Base-by-base conservation (phyloP, 2,797 vertebrate species). In the Semaprochilodus insignis region DNA sequence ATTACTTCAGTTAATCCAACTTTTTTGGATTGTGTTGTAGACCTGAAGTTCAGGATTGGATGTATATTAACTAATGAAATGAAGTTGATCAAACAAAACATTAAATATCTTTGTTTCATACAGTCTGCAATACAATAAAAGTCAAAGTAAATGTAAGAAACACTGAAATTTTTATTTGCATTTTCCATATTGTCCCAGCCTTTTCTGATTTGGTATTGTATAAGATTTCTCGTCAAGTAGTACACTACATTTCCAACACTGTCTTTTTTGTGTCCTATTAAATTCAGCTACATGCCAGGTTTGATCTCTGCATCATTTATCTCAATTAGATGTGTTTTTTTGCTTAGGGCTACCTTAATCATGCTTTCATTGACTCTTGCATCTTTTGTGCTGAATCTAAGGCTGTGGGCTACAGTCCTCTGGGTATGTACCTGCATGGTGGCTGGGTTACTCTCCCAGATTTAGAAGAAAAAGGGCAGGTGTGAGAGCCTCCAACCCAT, bases 291-390 rank as follows among this genome's bases (percentile, higher is more conserved):
- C 40, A 63, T 27, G 34, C 23, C 65, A 72, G 21, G 21, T 70
- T 36, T 60, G 7, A 80, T 69, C 16, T 19, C n/a, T 55, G 1
- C 55, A 84, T 73, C 74, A 27, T 81, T 77, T 73, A 73, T 84
- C 74, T 81, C 71, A 83, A 69, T 83, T 81, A 84, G 44, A 57
- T 44, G 23, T 51, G 48, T 73, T 62, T 66, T 19, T 48, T 14
- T 23, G 17, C 25, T 67, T 23, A 62, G 77, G 60, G 40, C 69
- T 69, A 2, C 34, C n/a, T 54, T 57, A 51, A 74, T 75, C 17
- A n/a, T 54, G 62, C 34, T 54, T 71, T 55, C 31, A 71, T 27
- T 59, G 60, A 31, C 25, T 23, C 40, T 73, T 73, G 52, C 74
- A 77, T 77, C 40, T 51, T 66, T 36, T 81, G 51, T 77, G 13